Evolutionary conservation across 2,797 vertebrate species (phyloP), one percentile per base, ranked within the genome.

Genomic region (Eidolon dupreanum): DNA sequence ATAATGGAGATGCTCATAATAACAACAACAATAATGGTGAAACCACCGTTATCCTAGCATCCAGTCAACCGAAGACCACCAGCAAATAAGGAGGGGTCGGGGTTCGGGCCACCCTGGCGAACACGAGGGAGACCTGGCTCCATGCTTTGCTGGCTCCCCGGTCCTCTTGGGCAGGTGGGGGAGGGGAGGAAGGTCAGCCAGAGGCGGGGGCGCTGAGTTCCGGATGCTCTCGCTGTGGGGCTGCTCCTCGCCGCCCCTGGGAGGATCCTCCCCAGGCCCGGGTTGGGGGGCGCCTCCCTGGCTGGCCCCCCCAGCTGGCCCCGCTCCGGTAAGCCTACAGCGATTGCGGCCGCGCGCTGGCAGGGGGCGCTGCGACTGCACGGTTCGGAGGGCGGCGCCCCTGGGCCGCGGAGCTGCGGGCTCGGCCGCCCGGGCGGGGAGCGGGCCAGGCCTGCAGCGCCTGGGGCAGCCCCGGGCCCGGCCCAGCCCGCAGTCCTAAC

Each of bases 291-390:
- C 51, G 8, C 4, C 49, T 9, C 4, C 49, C 13, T 0, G 24
- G 43, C 46, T 16, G 13, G 33, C 12, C 2, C 46, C 12, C 12
- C 2, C 46, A 5, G 8, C 20, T 0, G 4, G 24, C 31, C n/a
- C 13, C 3, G 4, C 46, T 11, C 17, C 0, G 2, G 28, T 7
- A 31, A 16, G 10, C 75, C 57, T 74, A 15, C 51, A 31, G 81
- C 71, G 24, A 61, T 95, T 28, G 31, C 33, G 0, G 7, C 5
- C 12, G 2, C 8, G 0, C 0, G 77, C 98, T 96, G 94, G 96
- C 97, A 98, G 98, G 96, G 98, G 98, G 98, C 97, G 97, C 98
- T 98, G 97, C 92, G 59, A 95, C 97, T 96, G 97, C 98, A 98
- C 93, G 51, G 53, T 98, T 98, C 57, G 77, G 59, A 88, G 63